Evolutionary conservation across 2,888 invertebrate genomes (phyloP), one percentile per base, ranked within the genome.

Genomic region (Drosophila meridiana): DNA sequence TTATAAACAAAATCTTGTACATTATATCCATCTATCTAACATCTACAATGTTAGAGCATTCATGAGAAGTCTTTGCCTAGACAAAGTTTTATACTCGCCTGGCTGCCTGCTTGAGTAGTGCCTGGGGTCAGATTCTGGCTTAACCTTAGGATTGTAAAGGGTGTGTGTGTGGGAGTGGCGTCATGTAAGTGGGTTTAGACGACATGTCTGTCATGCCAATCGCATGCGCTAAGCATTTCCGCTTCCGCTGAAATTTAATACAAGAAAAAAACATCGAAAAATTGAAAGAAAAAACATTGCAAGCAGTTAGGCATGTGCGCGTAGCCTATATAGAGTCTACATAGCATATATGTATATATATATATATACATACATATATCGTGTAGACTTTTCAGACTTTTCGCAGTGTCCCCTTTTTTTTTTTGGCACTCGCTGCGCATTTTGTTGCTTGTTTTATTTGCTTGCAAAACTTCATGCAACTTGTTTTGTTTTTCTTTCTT

Each of bases 171-270:
- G n/a, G 26, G 20, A 4, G 8, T 11, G 6, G 30, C 20, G 11
- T 47, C n/a, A 40, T 43, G 20, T 42, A 53, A 50, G 42, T 55
- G 28, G 50, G 36, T 26, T 50, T 52, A 59, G 58, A 40, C n/a
- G 69, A 69, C 78, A 61, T 67, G 69, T 64, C 64, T 73, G 63
- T 73, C 58, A 63, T 66, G 56, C 36, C 53, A 57, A 80, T 61
- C 56, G 53, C 43, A 59, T 45, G 48, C 50, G 66, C 58, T 69
- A 65, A 60, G 68, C 67, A 30, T 65, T 79, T 79, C 82, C 78
- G 82, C 67, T 79, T 81, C 82, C 78, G 82, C 32, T 81, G 78
- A 64, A 79, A 79, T 66, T 47, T 50, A 78, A 78, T 81, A 78
- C 67, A 42, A 42, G 28, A 30, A 30, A 26, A 7, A 55, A 40